Conservation (phyloP, 2,113 vertebrate species). For the Thomomys bottae region DNA sequence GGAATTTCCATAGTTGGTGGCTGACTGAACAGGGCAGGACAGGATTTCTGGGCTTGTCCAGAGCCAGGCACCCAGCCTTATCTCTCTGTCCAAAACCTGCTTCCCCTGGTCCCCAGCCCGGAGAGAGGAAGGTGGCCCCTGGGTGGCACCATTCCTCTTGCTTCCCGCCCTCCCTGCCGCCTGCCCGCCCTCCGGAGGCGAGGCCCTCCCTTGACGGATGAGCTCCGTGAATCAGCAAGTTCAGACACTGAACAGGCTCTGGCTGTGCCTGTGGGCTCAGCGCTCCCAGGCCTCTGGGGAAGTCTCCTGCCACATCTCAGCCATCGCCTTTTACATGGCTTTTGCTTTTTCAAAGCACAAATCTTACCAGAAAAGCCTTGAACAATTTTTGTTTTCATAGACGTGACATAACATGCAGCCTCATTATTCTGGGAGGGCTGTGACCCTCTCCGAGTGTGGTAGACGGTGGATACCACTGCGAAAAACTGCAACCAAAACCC, state of each 20-base stretch:
- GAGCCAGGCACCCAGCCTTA: not conserved
- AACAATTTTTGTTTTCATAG: too few species aligned
- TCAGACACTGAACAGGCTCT: not conserved
- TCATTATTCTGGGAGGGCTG: not conserved
- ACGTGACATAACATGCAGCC: not conserved
- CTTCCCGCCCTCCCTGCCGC: too few species aligned
- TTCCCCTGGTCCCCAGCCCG: not conserved
- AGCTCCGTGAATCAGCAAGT: not conserved
- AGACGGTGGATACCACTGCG: not conserved
- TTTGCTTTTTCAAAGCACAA: not conserved
- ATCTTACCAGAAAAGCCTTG: not conserved
- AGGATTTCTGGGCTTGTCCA: not conserved
- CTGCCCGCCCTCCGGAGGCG: too few species aligned
- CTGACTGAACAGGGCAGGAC: not conserved
- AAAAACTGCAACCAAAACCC: not conserved
- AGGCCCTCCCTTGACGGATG: not conserved
- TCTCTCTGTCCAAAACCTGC: not conserved
- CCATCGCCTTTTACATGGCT: not conserved
- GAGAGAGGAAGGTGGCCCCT: not conserved
- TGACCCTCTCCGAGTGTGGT: not conserved
- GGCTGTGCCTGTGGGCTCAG: not conserved
- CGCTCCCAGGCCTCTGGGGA: not conserved
- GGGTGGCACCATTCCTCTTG: not conserved
- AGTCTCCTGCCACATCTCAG: not conserved
- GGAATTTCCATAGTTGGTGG: not conserved